Percentiles rank a stretch among this genome's conserved stretches.
Evolutionary conservation across 1,140 invertebrate genomes (phyloP).

Genomic region (Propsilocerus akamusi): DNA sequence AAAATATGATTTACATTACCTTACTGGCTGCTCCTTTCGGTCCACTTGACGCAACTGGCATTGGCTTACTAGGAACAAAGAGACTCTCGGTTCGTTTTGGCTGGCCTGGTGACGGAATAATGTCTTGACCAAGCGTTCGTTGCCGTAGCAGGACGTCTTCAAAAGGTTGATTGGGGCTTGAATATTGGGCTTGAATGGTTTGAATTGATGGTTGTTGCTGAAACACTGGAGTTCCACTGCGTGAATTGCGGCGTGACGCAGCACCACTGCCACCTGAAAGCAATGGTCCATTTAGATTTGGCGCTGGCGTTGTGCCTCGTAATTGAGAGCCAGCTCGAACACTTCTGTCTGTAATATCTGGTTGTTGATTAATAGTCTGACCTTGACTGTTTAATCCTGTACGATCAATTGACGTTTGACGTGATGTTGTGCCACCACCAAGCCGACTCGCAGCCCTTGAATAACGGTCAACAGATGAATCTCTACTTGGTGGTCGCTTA

Average conservation of each 20-base stretch:
- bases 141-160: conserved; percentile 63
- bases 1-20: conserved; percentile 21
- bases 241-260: conserved; percentile 24
- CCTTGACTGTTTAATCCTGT: conserved; percentile 16
- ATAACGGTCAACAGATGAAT: conserved; percentile 71
- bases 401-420: conserved; percentile 57
- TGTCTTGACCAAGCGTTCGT: conserved; percentile 65
- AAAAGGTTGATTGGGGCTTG: conserved; percentile 36
- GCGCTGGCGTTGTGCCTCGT: conserved; percentile 28
- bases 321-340: conserved; percentile 30
- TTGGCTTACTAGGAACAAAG: conserved; percentile 36
- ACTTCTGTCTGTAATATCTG: conserved; percentile 30
- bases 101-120: conserved; percentile 62
- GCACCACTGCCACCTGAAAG: conserved; percentile 25
- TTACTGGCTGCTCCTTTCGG: conserved; percentile 17
- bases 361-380: conserved; percentile 18
- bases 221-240: conserved; percentile 14
- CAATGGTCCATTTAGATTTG: conserved; percentile 28
- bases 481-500: conserved; percentile 69
- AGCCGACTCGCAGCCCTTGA: conserved; percentile 35
- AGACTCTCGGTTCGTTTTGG: conserved; percentile 78
- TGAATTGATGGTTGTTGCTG: conserved; percentile 5
- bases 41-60: conserved; percentile 26
- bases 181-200: conserved; percentile 6
- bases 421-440: conserved; percentile 32